These are phyloP conservation scores for Anolis sagrei DNA, from an alignment of 2,113 vertebrate genomes.

Conservation along the genomic window DNA sequence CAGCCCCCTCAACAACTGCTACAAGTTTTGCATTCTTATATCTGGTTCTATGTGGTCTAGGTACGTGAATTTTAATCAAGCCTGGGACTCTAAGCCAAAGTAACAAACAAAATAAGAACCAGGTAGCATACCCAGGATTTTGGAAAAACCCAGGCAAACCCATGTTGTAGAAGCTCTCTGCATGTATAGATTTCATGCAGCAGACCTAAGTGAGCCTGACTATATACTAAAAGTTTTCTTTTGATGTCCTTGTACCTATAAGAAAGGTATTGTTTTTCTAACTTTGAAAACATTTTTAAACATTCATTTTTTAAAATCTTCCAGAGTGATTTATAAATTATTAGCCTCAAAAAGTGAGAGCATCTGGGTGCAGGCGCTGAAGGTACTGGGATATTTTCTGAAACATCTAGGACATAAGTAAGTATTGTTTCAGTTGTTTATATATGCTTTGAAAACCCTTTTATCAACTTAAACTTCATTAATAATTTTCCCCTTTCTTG, in stretches of 20 bases:
- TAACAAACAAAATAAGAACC: neutral
- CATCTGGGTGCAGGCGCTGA: slow-evolving; percentile 95
- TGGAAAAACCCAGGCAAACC: neutral
- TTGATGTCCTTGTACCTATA: neutral
- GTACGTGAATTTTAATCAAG: neutral
- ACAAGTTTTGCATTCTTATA: neutral
- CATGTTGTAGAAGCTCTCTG: neutral
- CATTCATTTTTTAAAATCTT: slow-evolving; percentile 33
- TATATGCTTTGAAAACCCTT: neutral
- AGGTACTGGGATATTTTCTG: slow-evolving; percentile 96
- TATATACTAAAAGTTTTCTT: neutral
- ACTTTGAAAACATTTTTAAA: neutral
- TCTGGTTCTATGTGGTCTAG: neutral
- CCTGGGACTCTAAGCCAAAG: neutral
- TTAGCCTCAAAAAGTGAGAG: slow-evolving; percentile 95
- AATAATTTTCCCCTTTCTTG: no score
- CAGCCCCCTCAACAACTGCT: neutral
- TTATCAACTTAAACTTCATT: neutral
- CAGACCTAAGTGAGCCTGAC: neutral
- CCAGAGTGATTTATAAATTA: slow-evolving; percentile 95
- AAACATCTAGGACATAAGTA: slow-evolving; percentile 98
- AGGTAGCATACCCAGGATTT: neutral
- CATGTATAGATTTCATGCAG: neutral
- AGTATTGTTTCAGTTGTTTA: slow-evolving; percentile 69
- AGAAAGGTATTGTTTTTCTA: neutral